Percentiles rank a stretch among this genome's conserved stretches.
Conservation (phyloP, 2,797 vertebrate genomes). For the Alcedo quadribrachys region DNA sequence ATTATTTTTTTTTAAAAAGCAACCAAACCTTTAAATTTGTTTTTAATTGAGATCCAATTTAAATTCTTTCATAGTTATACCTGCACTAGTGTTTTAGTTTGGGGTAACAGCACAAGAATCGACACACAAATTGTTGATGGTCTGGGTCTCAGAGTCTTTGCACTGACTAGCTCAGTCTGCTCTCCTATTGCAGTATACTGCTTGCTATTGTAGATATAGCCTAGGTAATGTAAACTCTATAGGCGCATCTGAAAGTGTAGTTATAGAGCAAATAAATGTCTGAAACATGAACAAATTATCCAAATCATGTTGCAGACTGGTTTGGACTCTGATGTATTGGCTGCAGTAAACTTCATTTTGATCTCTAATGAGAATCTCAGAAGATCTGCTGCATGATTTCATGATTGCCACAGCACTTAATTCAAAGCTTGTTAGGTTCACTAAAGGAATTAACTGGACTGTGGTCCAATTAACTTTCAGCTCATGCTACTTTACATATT, state of each 20-base stretch:
- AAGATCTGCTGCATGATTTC: not conserved
- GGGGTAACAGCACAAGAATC: not conserved
- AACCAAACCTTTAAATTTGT: not conserved
- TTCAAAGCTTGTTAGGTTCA: not conserved
- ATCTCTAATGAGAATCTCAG: not conserved
- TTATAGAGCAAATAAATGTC: not conserved
- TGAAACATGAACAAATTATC: not conserved
- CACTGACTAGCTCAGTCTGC: not conserved
- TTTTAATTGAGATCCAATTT: not conserved
- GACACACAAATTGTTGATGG: not conserved
- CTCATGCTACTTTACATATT: not conserved
- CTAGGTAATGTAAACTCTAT: not conserved
- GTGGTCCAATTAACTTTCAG: not conserved
- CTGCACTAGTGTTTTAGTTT: not conserved
- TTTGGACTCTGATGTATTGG: not conserved
- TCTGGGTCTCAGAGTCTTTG: not conserved
- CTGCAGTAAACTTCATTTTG: not conserved
- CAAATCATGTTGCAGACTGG: not conserved
- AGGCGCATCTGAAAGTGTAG: too few species aligned
- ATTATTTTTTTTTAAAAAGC: not conserved
- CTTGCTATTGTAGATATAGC: accelerated
- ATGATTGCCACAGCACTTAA: not conserved
- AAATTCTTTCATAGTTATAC: not conserved
- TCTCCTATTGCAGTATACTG: not conserved
- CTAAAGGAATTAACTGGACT: not conserved